Evolutionary conservation across 2,888 invertebrate species (phyloP), one percentile per base, ranked within the genome.

Genomic region (Epirrhoe alternata): DNA sequence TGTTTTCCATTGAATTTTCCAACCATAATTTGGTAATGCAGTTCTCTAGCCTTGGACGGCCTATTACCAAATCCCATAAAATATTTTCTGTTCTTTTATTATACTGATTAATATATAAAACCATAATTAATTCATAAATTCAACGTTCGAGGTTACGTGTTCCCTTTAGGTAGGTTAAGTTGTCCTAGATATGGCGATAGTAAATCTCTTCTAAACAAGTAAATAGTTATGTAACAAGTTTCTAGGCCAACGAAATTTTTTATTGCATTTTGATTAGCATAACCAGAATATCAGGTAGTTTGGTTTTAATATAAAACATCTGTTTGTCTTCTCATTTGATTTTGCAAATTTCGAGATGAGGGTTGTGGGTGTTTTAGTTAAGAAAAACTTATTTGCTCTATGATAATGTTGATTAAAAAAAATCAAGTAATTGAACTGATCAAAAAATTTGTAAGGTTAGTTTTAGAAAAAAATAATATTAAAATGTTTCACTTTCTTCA

Each of bases 211-310:
- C 59, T 66, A 67, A 67, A 63, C 61, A 54, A 64, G 55, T 66
- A 64, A 60, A 61, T 47, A 14, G 59, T 72, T 70, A 69, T 61
- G 66, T 62, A 70, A 72, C 30, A 24, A 42, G 38, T 58, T 66
- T 69, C 70, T 72, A 47, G 72, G 72, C 56, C 65, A 72, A 74
- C 59, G 64, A 71, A 69, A 69, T 71, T 59, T 70, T 66, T 69
- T 69, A 65, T 70, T 64, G 64, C 69, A 69, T 62, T 66, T 51
- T 61, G 12, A 69, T 70, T 70, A 53, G 59, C 70, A 74, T 72
- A 69, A 70, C 66, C 45, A 59, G 69, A 66, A 63, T 53, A 49
- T 59, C 62, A 62, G 54, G 60, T 68, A 56, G 47, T 14, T n/a
- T 12, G 57, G 14, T 50, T 45, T 49, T 54, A 52, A 45, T 61